Base-by-base conservation (phyloP, 1,140 invertebrate genomes). In the Zaprionus ornatus region DNA sequence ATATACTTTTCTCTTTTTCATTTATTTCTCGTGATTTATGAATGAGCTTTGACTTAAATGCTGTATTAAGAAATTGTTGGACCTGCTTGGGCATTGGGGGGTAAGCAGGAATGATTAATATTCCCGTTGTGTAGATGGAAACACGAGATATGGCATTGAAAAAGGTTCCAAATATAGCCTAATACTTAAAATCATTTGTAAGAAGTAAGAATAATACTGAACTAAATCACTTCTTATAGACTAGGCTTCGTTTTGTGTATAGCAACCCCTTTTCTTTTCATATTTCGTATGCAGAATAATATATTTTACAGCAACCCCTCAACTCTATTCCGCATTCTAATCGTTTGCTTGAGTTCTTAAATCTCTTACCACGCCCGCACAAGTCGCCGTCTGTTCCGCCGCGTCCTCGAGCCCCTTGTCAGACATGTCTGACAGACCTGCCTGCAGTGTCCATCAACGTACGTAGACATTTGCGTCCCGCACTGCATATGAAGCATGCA, bases 401-500 rank as follows among this genome's bases (percentile, higher is more conserved):
- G 45, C 35, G 12, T 60, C 17, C 19, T 7, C 55, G 21, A 60
- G 10, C 17, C 45, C 35, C 32, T 65, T 19, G 32, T 35, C 13
- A 9, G 35, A 29, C n/a, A 27, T 15, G 52, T 19, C 32, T 55
- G 19, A n/a, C 27, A 27, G 52, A 32, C 10, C 35, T 65, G 52
- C 32, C 42, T 45, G 74, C 55, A 80, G 45, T 72, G 64, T 79
- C 72, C 74, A 80, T 85, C 82, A 85, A 65, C 57, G 68, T 19
- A 0, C 29, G 17, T 66, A 80, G 83, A 83, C 77, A 71, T 80
- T 60, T 61, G 70, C 78, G 67, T 73, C 84, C 69, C 70, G 77
- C 29, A 75, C 55, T 90, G 84, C 84, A 87, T 87, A 88, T 80
- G 69, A 88, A 87, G 80, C 72, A 84, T 32, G 63, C 64, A 52